Base-by-base conservation (phyloP, 1,140 invertebrate genomes). In the Nephotettix cincticeps region DNA sequence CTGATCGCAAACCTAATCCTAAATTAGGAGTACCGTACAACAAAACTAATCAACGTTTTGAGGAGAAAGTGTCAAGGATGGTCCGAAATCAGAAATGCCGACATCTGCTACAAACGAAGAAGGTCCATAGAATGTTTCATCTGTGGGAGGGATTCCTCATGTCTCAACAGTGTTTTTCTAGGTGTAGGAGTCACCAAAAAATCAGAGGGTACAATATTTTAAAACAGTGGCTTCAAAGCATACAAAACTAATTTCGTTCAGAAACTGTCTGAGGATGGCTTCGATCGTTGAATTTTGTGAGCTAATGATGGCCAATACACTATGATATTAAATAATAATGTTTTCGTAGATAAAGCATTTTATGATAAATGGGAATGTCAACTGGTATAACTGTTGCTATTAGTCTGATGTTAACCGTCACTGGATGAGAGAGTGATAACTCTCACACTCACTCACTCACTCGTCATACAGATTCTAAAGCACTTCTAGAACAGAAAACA, bases 401-500 rank as follows among this genome's bases (percentile, higher is more conserved):
- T 63, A 11, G 3, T 27, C 11, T 63, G 58, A 63, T 19, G 58
- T 27, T 6, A 25, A 63, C 58, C 23, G 11, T 63, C 58, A 29
- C 58, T 63, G 28, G 58, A 63, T 27, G 23, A 63, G 58, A 63
- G 58, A n/a, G n/a, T n/a, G n/a, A n/a, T n/a, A n/a, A n/a, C n/a
- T n/a, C n/a, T n/a, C n/a, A n/a, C n/a, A n/a, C n/a, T n/a, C n/a
- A n/a, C n/a, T n/a, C n/a, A n/a, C n/a, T n/a, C n/a, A n/a, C n/a
- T n/a, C n/a, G n/a, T n/a, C n/a, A n/a, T n/a, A n/a, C n/a, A n/a
- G n/a, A n/a, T n/a, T n/a, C n/a, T n/a, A n/a, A n/a, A n/a, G n/a
- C n/a, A n/a, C n/a, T n/a, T n/a, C n/a, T n/a, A n/a, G n/a, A n/a
- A n/a, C n/a, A n/a, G n/a, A n/a, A n/a, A n/a, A n/a, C n/a, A n/a